Evolutionary conservation across 2,797 vertebrate genomes (phyloP).

Genomic region (Gephyroberyx darwinii): DNA sequence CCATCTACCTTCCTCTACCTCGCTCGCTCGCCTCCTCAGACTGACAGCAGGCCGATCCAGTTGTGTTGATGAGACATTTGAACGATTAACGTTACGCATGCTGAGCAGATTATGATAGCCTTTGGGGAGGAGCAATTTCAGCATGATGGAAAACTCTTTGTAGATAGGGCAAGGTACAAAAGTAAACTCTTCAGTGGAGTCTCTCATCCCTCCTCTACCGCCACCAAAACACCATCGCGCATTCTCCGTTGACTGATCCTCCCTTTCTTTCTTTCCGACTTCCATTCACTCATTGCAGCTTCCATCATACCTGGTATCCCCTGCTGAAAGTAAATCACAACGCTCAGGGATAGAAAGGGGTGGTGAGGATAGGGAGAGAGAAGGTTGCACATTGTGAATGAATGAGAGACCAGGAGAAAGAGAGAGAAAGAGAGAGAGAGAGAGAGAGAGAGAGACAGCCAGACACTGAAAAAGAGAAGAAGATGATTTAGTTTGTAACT

Average conservation of each 20-base stretch:
- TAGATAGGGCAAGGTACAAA: constrained; percentile 12
- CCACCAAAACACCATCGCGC: background rate
- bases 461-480: constrained; percentile 3
- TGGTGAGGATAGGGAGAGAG: background rate
- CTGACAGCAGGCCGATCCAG: constrained; percentile 48
- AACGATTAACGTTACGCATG: constrained; percentile 64
- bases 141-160: constrained; percentile 43
- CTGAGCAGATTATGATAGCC: constrained; percentile 66
- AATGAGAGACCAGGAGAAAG: background rate
- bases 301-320: constrained; percentile 22
- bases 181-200: constrained; percentile 23
- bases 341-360: constrained; percentile 19
- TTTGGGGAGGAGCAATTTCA: constrained; percentile 61
- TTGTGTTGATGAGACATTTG: constrained; percentile 62
- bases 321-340: constrained; percentile 15
- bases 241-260: background rate
- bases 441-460: background rate
- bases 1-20: constrained; percentile 15
- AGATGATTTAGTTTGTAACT: constrained; percentile 1
- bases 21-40: constrained; percentile 26
- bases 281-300: background rate
- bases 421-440: background rate
- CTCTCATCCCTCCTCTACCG: constrained; percentile 41
- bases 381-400: background rate
- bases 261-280: background rate